Conservation (phyloP, 2,888 invertebrate genomes). For the Penaeus monodon region DNA sequence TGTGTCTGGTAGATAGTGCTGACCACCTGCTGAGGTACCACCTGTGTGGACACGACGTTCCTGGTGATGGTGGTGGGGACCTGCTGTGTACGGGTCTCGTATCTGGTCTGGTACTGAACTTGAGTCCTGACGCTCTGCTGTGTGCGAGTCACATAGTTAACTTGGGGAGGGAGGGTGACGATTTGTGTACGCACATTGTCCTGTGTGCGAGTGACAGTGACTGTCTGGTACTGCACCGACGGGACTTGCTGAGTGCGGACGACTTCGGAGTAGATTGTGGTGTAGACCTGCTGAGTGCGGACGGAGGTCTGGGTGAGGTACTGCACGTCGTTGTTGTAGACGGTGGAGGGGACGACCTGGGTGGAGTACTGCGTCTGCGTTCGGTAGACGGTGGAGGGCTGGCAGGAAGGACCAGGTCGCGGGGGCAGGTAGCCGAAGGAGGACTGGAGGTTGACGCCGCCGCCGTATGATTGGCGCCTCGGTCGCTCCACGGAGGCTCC, state of each 20-base stretch:
- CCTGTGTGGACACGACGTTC: slow-evolving; percentile 35
- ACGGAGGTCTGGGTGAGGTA: slow-evolving; percentile 14
- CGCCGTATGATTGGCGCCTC: too few species aligned
- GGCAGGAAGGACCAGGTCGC: background rate
- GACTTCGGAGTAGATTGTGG: slow-evolving; percentile 26
- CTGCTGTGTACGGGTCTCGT: slow-evolving; percentile 9
- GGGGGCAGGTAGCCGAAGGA: slow-evolving; percentile 41
- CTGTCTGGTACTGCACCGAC: slow-evolving; percentile 13
- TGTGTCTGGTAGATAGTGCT: slow-evolving; percentile 56
- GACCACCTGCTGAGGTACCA: slow-evolving; percentile 49
- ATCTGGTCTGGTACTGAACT: slow-evolving; percentile 14
- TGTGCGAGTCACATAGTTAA: slow-evolving; percentile 27
- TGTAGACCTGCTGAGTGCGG: slow-evolving; percentile 2
- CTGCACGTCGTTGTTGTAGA: slow-evolving; percentile 19
- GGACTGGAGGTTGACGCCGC: slow-evolving; percentile 2
- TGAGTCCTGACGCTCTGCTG: slow-evolving; percentile 15
- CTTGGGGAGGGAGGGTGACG: slow-evolving; percentile 5
- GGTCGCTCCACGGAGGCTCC: too few species aligned
- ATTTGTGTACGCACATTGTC: slow-evolving; percentile 23
- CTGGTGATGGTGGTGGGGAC: slow-evolving; percentile 19
- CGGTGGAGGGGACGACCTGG: slow-evolving; percentile 14
- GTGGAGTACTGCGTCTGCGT: slow-evolving; percentile 27
- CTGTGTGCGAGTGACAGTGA: slow-evolving; percentile 20
- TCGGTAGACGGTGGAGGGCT: slow-evolving; percentile 23
- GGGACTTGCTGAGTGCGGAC: slow-evolving; percentile 24